These are phyloP conservation scores for Corythoichthys intestinalis DNA, from an alignment of 2,113 vertebrate species.

Conservation along the genomic window DNA sequence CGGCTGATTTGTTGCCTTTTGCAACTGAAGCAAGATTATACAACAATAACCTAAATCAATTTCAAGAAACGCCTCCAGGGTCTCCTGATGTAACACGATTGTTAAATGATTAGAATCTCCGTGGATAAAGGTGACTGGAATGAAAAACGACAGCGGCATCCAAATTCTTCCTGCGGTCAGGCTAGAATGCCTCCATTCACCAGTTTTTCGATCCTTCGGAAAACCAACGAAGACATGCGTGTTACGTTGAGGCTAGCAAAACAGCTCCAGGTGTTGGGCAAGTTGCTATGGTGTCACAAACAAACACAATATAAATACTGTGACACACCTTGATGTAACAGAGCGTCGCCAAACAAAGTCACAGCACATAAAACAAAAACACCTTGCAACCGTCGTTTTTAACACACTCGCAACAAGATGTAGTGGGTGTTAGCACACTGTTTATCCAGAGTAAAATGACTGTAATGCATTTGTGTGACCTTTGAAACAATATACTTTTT, in stretches of 20 bases:
- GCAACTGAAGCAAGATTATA: no score
- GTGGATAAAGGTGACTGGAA: slow-evolving; percentile 6
- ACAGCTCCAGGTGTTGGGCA: slow-evolving; percentile 44
- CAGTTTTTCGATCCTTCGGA: not conserved
- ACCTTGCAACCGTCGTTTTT: slow-evolving; percentile 19
- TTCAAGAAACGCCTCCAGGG: not conserved
- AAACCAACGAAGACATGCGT: slow-evolving; percentile 9
- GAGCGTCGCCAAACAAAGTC: slow-evolving; percentile 38
- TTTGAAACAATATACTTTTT: slow-evolving; percentile 76
- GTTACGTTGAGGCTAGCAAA: slow-evolving; percentile 27
- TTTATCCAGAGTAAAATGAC: slow-evolving; percentile 60
- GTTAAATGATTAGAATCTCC: slow-evolving; percentile 43
- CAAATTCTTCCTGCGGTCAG: not conserved
- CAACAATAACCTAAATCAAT: not conserved
- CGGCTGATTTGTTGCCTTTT: no score
- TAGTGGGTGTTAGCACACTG: slow-evolving; percentile 26
- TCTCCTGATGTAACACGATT: slow-evolving; percentile 52
- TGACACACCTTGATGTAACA: slow-evolving; percentile 55
- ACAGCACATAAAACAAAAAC: slow-evolving; percentile 36
- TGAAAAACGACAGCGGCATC: slow-evolving; percentile 13
- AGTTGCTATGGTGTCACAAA: slow-evolving; percentile 52
- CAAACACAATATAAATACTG: slow-evolving; percentile 34
- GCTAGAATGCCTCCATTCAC: not conserved
- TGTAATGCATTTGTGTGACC: slow-evolving; percentile 69
- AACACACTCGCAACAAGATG: not conserved